Evolutionary conservation across 2,888 invertebrate species (phyloP).

Genomic region (Gortyna flavago): DNA sequence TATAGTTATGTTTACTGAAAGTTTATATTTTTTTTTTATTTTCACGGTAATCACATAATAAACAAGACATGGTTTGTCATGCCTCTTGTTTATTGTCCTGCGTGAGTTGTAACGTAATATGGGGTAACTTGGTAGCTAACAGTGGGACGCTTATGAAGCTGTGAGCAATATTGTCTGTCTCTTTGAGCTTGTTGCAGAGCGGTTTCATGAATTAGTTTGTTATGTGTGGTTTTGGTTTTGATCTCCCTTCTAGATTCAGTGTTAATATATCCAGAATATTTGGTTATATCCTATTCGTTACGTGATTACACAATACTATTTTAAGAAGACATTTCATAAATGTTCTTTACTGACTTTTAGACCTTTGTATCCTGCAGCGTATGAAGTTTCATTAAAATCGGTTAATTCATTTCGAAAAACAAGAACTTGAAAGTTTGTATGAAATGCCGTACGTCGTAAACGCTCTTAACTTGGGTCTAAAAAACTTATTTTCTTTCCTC

Average conservation of each 20-base stretch:
- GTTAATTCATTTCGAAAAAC: too few species aligned
- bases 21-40: neutral
- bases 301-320: too few species aligned
- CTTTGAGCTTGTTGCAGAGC: neutral
- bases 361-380: too few species aligned
- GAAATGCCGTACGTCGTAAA: too few species aligned
- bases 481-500: neutral
- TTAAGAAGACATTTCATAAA: too few species aligned
- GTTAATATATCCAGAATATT: neutral
- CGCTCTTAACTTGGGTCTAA: neutral
- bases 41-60: neutral
- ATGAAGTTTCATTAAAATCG: too few species aligned
- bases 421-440: too few species aligned
- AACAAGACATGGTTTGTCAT: slow-evolving; percentile 5
- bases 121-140: neutral
- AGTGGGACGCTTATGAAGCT: slow-evolving; percentile 7
- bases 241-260: neutral
- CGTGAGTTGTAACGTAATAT: slow-evolving; percentile 31
- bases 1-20: neutral
- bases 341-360: too few species aligned
- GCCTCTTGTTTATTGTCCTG: slow-evolving; percentile 1
- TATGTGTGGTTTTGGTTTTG: neutral
- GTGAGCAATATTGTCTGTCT: slow-evolving; percentile 2
- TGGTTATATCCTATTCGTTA: neutral
- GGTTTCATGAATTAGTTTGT: neutral